phyloP scores from a whole-genome alignment of 2,797 vertebrate genomes.

The Sebastes taczanowskii region DNA sequence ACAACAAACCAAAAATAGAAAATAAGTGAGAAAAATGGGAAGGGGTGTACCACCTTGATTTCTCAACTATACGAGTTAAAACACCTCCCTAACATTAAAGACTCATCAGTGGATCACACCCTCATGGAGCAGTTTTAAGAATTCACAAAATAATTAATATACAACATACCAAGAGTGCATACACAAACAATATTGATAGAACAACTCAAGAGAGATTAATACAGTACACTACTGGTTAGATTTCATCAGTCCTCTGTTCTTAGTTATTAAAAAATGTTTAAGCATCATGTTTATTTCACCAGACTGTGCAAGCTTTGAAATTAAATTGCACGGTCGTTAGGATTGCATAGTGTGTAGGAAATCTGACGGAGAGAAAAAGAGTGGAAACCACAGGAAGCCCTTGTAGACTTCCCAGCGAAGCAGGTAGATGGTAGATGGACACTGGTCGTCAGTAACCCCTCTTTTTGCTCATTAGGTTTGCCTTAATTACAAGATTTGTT shows the following conservation, averaged over 20 bases:
- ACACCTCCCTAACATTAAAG: conserved; percentile 46
- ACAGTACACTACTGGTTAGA: conserved; percentile 66
- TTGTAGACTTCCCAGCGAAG: conserved; percentile 59
- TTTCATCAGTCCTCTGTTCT: conserved; percentile 55
- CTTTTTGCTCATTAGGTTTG: conserved; percentile 38
- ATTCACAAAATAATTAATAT: conserved; percentile 70
- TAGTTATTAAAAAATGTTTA: conserved; percentile 71
- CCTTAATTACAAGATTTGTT: conserved; percentile 34
- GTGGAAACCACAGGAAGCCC: conserved; percentile 61
- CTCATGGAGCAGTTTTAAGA: conserved; percentile 61
- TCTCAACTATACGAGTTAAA: conserved; percentile 54
- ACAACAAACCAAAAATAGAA: conserved; percentile 81
- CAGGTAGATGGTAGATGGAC: conserved; percentile 55
- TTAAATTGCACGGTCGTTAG: conserved; percentile 71
- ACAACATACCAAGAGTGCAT: conserved; percentile 74
- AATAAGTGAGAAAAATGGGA: conserved; percentile 67
- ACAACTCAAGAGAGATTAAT: conserved; percentile 69
- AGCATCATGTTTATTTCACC: conserved; percentile 62
- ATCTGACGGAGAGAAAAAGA: conserved; percentile 54
- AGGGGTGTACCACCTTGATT: conserved; percentile 61
- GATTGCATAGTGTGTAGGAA: conserved; percentile 84
- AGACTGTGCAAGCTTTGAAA: conserved; percentile 71
- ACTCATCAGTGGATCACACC: conserved; percentile 56
- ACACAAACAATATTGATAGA: conserved; percentile 75
- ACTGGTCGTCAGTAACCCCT: conserved; percentile 30